Evolutionary conservation across 2,113 vertebrate species (phyloP).

Genomic region (Actinemys pallida): DNA sequence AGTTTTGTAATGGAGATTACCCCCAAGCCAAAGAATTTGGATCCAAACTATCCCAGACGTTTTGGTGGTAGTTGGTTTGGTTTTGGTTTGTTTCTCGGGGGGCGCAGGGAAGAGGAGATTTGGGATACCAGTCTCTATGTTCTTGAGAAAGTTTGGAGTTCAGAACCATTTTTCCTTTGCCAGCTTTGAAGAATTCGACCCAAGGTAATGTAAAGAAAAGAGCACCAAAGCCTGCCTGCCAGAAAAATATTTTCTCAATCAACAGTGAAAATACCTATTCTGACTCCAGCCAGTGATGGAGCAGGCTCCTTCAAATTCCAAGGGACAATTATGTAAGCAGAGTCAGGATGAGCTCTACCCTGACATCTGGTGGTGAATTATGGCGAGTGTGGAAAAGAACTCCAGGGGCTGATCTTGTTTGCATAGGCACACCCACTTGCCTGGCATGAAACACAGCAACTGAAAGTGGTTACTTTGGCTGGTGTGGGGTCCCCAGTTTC

Average conservation of each 20-base stretch:
- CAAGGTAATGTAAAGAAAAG: background rate
- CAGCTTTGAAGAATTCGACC: background rate
- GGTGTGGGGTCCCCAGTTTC: too few relatives aligned
- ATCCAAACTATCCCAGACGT: background rate
- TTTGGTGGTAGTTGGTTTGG: background rate
- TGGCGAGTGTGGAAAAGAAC: too few relatives aligned
- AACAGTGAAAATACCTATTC: background rate
- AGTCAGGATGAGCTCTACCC: too few relatives aligned
- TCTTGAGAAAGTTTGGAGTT: background rate
- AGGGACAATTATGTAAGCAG: background rate
- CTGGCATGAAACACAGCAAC: too few relatives aligned
- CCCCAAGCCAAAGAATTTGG: background rate
- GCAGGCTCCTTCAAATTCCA: background rate
- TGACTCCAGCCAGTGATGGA: accelerated
- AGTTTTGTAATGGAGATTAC: background rate
- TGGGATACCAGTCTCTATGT: background rate
- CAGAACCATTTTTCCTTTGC: background rate
- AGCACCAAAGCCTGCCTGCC: background rate
- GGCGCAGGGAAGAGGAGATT: background rate
- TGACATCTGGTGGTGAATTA: too few relatives aligned
- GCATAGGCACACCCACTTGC: too few relatives aligned
- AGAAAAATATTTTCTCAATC: background rate
- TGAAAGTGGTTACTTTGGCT: too few relatives aligned
- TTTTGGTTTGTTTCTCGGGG: background rate
- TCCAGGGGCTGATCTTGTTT: too few relatives aligned